Conservation (phyloP, 2,113 vertebrate species). For the Australoheros scitulus region DNA sequence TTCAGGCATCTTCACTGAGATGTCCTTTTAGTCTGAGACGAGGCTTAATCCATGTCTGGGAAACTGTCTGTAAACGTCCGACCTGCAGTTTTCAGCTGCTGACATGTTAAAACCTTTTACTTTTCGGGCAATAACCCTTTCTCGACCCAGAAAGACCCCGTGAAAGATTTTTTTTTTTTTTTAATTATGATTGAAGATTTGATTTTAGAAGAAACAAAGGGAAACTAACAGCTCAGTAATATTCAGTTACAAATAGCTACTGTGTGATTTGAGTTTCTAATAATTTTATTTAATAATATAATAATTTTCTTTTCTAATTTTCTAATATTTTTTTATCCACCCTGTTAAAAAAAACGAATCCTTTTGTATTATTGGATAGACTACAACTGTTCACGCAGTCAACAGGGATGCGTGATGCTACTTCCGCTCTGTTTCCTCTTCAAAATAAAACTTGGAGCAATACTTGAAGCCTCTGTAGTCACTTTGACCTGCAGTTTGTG, state of each 20-base stretch:
- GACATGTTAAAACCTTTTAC: background rate
- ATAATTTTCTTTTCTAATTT: no score
- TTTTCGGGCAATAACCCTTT: background rate
- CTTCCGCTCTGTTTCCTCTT: conserved; percentile 11
- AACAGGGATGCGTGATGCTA: background rate
- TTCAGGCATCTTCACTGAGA: background rate
- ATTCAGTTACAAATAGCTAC: background rate
- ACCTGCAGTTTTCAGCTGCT: background rate
- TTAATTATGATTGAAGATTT: background rate
- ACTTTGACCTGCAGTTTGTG: background rate
- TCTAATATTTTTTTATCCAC: background rate
- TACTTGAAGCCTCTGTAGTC: background rate
- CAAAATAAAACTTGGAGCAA: conserved; percentile 25
- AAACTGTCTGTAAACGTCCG: background rate
- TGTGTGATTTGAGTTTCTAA: background rate
- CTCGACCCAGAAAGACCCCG: background rate
- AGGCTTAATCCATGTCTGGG: conserved; percentile 4
- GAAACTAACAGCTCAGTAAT: background rate
- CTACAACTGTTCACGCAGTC: background rate
- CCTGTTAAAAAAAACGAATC: background rate
- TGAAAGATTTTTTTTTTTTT: background rate
- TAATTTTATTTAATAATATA: background rate
- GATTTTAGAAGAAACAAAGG: background rate
- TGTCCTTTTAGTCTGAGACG: background rate
- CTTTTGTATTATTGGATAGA: background rate